Base-by-base conservation (phyloP, 2,888 invertebrate genomes). In the Pseudococcus viburni region DNA sequence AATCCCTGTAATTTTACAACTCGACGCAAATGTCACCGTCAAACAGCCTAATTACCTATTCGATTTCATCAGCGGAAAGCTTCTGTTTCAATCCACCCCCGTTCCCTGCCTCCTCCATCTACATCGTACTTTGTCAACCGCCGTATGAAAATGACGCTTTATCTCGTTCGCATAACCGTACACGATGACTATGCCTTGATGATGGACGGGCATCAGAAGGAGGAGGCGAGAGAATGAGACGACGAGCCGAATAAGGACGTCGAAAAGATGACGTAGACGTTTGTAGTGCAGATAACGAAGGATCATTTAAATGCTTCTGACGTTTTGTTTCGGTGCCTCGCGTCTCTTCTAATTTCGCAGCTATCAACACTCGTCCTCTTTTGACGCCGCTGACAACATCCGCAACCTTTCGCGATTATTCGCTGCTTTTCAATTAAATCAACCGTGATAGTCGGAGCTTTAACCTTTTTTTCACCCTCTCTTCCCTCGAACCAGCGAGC, bases 291-390 rank as follows among this genome's bases (percentile, higher is more conserved):
- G 51, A 51, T 51, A 51, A 51, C 51, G 51, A 51, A 51, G 51
- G 64, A 64, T 64, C 19, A 22, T 64, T 64, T 64, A 64, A 64
- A 64, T 22, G 22, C 64, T 64, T 64, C 11, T 64, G 64, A 64
- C 64, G 64, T 64, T 64, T 64, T 64, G 22, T 64, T 64, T 64
- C 64, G 64, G 19, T 22, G 64, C 64, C 64, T 64, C 22, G 51
- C 51, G 51, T 51, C 51, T 51, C 51, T 51, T 51, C 15, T 64
- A 64, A 64, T 64, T 64, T 64, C 22, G 64, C 64, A 64, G 22
- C 19, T 12, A 22, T 64, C 64, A 64, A 64, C 64, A 22, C 64
- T 64, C 12, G 8, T 19, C 19, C 19, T 64, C 22, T 64, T 64
- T 22, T 22, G 64, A 64, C 22, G 22, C 19, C 19, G 22, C 64